Percentiles rank a stretch among this genome's conserved stretches.
These are phyloP conservation scores for Achatina immaculata DNA, from an alignment of 1,140 invertebrate species.

Conservation along the genomic window DNA sequence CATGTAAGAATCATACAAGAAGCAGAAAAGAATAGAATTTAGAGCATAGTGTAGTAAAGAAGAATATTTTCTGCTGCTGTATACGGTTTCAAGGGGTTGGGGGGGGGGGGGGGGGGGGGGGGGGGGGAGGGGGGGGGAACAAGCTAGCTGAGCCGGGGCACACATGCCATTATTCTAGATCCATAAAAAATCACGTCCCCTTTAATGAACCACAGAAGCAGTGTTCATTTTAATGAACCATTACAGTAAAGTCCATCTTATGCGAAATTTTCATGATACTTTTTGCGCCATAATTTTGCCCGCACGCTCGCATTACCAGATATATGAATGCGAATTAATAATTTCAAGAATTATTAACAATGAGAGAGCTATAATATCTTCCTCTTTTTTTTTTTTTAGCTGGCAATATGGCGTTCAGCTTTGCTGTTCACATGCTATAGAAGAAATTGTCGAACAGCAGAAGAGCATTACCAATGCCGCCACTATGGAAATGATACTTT, in stretches of 20 bases:
- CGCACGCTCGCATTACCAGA: no score
- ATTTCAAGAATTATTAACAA: neutral
- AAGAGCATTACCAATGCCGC: neutral
- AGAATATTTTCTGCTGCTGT: neutral
- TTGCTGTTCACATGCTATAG: neutral
- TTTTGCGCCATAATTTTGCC: no score
- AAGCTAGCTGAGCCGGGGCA: neutral
- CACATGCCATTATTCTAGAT: no score
- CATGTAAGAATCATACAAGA: no score
- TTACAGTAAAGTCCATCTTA: no score
- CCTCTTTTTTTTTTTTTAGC: no score
- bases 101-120: neutral
- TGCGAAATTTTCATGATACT: no score
- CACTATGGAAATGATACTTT: neutral
- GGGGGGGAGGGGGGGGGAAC: slow-evolving; percentile 9
- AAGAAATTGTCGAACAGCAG: neutral
- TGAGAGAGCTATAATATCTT: neutral
- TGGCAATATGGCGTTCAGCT: neutral
- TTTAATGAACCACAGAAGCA: no score
- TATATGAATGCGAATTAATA: no score
- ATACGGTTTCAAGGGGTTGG: neutral
- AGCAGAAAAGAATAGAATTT: no score
- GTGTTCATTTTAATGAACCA: no score
- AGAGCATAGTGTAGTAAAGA: neutral
- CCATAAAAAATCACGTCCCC: no score